Evolutionary conservation across 2,888 invertebrate species (phyloP), one percentile per base, ranked within the genome.

Genomic region (Coelopa pilipes): DNA sequence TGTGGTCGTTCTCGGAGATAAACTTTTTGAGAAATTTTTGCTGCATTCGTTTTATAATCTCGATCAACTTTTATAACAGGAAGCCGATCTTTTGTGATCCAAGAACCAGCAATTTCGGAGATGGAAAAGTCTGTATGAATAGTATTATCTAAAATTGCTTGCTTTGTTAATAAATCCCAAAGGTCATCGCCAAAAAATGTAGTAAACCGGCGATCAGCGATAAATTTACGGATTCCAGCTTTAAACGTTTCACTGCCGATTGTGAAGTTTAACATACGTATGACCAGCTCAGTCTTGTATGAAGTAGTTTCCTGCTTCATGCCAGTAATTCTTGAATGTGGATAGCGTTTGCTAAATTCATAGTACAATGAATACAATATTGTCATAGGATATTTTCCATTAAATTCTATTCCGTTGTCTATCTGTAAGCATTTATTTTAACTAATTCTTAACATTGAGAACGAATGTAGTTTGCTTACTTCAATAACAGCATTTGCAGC

Each of bases 241-340:
- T 90, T 92, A 85, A 98, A 96, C 0, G 93, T 92, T 0, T 90
- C 89, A 72, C 92, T 92, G 3, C 96, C 95, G 10, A 97, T 88
- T 0, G 95, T 95, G 80, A 93, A 93, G 83, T 95, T 93, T 82
- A 98, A 91, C 97, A 97, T 98, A 46, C 97, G 90, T 85, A 98
- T 94, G 12, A 97, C 89, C 50, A 94, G 86, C 82, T 94, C 94
- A 1, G 92, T 93, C 88, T 94, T 94, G 3, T 92, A 92, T 49
- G 92, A 92, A 0, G 91, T 90, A 0, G 93, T 93, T 84, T 94
- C 94, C 69, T 91, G 90, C 77, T 91, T 90, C 84, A 92, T 91
- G 53, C 93, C 93, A 0, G 93, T 93, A 77, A 92, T 93, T 74
- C 93, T 90, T 0, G 93, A 93, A 87, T 94, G 93, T 0, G 94